Base-by-base conservation (phyloP, 2,888 invertebrate species). In the Tyria jacobaeae region DNA sequence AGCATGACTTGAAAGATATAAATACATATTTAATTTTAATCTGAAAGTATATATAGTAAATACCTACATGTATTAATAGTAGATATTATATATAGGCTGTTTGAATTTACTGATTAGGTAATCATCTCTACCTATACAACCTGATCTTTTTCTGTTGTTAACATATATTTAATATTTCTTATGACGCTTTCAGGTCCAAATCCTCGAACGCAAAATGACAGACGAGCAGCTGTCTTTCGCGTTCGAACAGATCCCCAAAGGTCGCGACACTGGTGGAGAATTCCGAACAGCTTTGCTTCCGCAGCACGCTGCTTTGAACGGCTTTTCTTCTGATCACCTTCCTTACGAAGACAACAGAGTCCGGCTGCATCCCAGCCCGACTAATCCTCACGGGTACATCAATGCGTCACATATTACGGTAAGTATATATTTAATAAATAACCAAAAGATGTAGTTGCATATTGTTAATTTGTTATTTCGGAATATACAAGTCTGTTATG, bases 271-370 rank as follows among this genome's bases (percentile, higher is more conserved):
- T 53, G 95, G 95, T 78, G 95, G 96, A 5, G 96, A 96, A 71
- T 96, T 96, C 83, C 94, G 95, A 3, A 96, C 96, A 7, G 98
- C 98, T 0, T 89, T 96, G 61, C 89, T 96, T 65, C 95, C 96
- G 7, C 97, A 97, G 79, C 97, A 96, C 84, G 89, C 91, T 0
- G 89, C 94, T 57, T 89, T 94, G 10, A 94, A 95, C 82, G 89
- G 84, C 53, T 92, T 94, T 76, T 95, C 95, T 81, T 94, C 95
- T 64, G 97, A 97, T 84, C 96, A 97, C 75, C 94, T 98, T 70
- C 99, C 99, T 0, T 99, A 99, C 85, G 98, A 98, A 81, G 97
- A 98, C 82, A 98, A 98, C 86, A 90, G 98, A 56, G 96, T 99
- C 39, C 95, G 97, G 66, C 91, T 99, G 25, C 96, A 96, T n/a